Base-by-base conservation (phyloP, 1,140 invertebrate species). In the Plutomurus gul region DNA sequence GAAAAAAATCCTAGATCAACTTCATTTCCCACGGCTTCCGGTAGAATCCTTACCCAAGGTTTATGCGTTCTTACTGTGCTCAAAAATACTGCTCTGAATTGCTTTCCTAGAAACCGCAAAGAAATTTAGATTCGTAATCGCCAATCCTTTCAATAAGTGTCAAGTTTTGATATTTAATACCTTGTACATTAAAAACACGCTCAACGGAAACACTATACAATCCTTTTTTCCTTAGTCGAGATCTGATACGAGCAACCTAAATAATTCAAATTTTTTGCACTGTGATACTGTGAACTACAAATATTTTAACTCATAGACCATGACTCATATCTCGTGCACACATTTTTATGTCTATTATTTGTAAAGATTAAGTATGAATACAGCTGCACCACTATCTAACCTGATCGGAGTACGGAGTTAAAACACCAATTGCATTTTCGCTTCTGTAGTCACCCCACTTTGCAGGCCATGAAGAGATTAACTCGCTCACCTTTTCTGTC, bases 1-100 rank as follows among this genome's bases (percentile, higher is more conserved):
- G 93, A 95, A 16, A 96, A 85, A 85, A 96, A 96, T 0, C 95
- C 94, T 85, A 94, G 94, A 84, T 95, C 93, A 43, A 91, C 88
- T 46, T 92, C 89, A 49, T 92, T 90, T 60, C 86, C 87, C 75
- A 85, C 86, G n/a, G 84, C 76, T 81, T 86, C 82, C 18, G 86
- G 76, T 60, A 83, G 81, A 65, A 83, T 87, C 85, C 71, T 85
- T 85, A 87, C 87, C 85, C 93, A 95, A 1, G 92, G 93, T 73
- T 91, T 88, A 49, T 92, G 87, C 0, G 94, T 96, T 5, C 94
- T 88, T 0, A 96, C 94, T 0, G 94, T 95, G 22, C 93, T 95
- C 40, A 96, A 87, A 82, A 96, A 93, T 33, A 96, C 91, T 0
- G 93, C 94, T 10, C 93, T 88, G 84, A 96, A 96, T 86, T 96